Evolutionary conservation across 2,797 vertebrate species (phyloP).

Genomic region (Rhinichthys osculus): DNA sequence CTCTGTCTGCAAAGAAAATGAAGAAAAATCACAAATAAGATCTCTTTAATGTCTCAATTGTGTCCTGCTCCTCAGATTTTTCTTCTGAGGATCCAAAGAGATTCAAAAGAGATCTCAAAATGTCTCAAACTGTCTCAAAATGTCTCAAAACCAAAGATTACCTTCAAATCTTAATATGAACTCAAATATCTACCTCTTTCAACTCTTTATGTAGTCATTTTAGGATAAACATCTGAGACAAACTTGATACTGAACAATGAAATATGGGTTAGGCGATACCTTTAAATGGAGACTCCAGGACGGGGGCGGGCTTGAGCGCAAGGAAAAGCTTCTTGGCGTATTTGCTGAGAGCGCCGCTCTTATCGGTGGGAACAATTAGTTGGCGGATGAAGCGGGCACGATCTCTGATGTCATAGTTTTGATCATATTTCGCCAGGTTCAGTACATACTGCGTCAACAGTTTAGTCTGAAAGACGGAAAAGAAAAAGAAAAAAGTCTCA

Average conservation of each 20-base stretch:
- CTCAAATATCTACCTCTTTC: background rate
- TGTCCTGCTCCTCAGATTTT: background rate
- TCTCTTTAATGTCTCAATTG: background rate
- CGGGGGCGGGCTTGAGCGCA: slow-evolving; percentile 93
- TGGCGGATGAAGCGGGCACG: slow-evolving; percentile 96
- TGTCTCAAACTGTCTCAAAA: background rate
- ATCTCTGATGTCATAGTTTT: slow-evolving; percentile 98
- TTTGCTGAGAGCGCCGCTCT: slow-evolving; percentile 94
- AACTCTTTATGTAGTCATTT: background rate
- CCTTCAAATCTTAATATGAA: background rate
- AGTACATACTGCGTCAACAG: slow-evolving; percentile 97
- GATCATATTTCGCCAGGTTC: slow-evolving; percentile 97
- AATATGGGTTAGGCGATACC: slow-evolving; percentile 73
- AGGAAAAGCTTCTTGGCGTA: slow-evolving; percentile 98
- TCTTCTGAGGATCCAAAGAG: background rate
- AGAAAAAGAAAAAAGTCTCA: background rate
- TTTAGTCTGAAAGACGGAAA: slow-evolving; percentile 84
- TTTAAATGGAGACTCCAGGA: slow-evolving; percentile 98
- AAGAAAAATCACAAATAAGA: background rate
- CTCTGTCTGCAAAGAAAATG: slow-evolving; percentile 83
- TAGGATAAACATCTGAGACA: background rate
- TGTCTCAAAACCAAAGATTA: background rate
- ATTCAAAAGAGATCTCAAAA: background rate
- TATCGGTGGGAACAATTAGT: slow-evolving; percentile 95
- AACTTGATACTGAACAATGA: background rate